Conservation (phyloP, 2,888 invertebrate species). For the Shargacucullia verbasci region DNA sequence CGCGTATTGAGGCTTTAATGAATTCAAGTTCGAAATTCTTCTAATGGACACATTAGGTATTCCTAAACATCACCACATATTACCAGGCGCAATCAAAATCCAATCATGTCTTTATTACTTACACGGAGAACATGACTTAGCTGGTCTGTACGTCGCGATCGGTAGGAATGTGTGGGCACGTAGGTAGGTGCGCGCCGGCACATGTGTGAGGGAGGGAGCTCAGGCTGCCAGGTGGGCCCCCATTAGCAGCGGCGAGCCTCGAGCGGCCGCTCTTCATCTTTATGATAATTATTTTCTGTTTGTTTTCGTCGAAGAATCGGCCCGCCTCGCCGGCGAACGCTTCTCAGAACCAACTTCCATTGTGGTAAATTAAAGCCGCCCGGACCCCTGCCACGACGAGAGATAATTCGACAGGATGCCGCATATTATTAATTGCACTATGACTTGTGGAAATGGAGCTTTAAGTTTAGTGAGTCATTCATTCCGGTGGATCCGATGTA, state of each 20-base stretch:
- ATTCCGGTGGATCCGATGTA: slow-evolving; percentile 78
- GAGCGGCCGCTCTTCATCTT: slow-evolving; percentile 89
- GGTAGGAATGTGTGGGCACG: slow-evolving; percentile 65
- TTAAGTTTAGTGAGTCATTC: slow-evolving; percentile 88
- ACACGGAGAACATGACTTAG: slow-evolving; percentile 63
- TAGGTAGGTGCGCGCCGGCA: slow-evolving; percentile 52
- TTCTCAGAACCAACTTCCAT: slow-evolving; percentile 88
- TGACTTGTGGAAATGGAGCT: slow-evolving; percentile 89
- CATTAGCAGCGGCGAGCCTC: slow-evolving; percentile 85
- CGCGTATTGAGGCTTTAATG: slow-evolving; percentile 45
- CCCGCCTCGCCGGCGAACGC: slow-evolving; percentile 85
- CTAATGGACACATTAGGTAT: slow-evolving; percentile 39
- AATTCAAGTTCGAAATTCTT: slow-evolving; percentile 46
- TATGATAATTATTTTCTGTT: slow-evolving; percentile 90
- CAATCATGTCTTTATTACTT: slow-evolving; percentile 73
- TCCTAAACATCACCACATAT: slow-evolving; percentile 45
- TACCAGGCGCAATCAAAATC: slow-evolving; percentile 69
- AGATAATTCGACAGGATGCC: slow-evolving; percentile 90
- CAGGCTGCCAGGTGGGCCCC: slow-evolving; percentile 85
- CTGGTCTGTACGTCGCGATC: slow-evolving; percentile 52
- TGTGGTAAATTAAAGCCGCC: slow-evolving; percentile 89
- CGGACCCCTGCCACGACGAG: slow-evolving; percentile 88
- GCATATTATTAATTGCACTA: slow-evolving; percentile 90
- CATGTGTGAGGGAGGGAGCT: slow-evolving; percentile 65
- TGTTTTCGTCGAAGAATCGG: slow-evolving; percentile 88